A percentile compares a stretch with the other conserved stretches of the same genome.
These are phyloP conservation scores for Panagrolaimus sp. DNA, from an alignment of 1,140 invertebrate species.

Conservation along the genomic window DNA sequence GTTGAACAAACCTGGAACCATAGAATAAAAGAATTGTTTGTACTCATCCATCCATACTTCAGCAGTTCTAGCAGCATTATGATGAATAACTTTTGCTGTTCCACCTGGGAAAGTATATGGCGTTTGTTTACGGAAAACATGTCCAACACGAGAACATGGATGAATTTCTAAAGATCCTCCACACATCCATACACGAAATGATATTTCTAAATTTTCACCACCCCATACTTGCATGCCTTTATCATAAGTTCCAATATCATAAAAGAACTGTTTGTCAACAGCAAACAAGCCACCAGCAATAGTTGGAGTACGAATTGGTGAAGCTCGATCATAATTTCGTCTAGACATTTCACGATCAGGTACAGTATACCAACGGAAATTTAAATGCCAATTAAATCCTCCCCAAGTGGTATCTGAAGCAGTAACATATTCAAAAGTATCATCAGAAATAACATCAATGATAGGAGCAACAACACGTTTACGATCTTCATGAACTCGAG, in stretches of 20 bases:
- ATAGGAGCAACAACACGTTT: constrained; percentile 79
- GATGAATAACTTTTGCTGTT: constrained; percentile 65
- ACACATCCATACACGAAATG: constrained; percentile 79
- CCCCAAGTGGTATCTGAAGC: constrained; percentile 93
- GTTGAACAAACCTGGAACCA: constrained; percentile 76
- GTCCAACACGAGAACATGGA: constrained; percentile 82
- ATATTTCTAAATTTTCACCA: constrained; percentile 71
- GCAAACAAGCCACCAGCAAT: constrained; percentile 47
- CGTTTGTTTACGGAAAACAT: constrained; percentile 81
- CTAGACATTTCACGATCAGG: constrained; percentile 47
- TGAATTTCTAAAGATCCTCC: constrained; percentile 87
- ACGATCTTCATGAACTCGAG: constrained; percentile 68
- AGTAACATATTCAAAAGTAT: constrained; percentile 82
- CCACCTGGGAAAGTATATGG: constrained; percentile 90
- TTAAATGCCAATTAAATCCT: constrained; percentile 92
- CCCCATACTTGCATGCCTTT: constrained; percentile 96
- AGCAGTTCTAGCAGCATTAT: constrained; percentile 44
- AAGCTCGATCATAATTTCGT: constrained; percentile 41
- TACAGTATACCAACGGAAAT: constrained; percentile 76
- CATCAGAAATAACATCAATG: constrained; percentile 87
- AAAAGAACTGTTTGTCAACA: constrained; percentile 43
- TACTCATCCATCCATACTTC: constrained; percentile 83
- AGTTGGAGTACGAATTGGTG: constrained; percentile 44
- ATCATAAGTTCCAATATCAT: constrained; percentile 72
- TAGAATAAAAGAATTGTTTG: constrained; percentile 96